Base-by-base conservation (phyloP, 2,888 invertebrate genomes). In the Stictocephala bisonia region DNA sequence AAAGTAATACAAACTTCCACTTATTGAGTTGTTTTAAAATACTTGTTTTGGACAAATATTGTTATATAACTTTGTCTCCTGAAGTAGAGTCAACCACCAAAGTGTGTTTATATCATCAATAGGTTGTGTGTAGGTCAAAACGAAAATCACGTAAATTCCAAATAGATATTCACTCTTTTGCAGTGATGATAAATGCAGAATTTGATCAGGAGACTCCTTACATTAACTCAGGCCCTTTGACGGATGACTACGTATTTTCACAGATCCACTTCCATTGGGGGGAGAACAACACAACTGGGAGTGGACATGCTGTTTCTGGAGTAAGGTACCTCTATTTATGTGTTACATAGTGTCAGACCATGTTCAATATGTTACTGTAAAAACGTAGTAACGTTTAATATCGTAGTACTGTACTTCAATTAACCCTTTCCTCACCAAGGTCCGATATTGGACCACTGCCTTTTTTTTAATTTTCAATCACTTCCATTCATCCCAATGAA, bases 261-360 rank as follows among this genome's bases (percentile, higher is more conserved):
- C 70, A 71, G 29, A 29, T 71, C 9, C 70, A 71, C 58, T 71
- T 71, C 48, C 70, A 71, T 29, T 71, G 70, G 70, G 70, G 70
- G 0, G 58, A 71, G 31, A 56, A 71, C 26, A 22, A 71, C 29
- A 44, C 56, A 15, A 71, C 70, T n/a, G 70, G 70, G 18, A 71
- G 70, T 29, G 70, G 58, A 4, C 70, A 71, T n/a, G 40, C 70
- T 9, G 58, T 71, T 4, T 41, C 56, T 29, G 70, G 70, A 4
- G 11, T 71, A 26, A 71, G 70, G 70, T 71, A 1, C 11, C 35
- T 31, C 11, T 31, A 31, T 6, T 31, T 11, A 9, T 31, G 35
- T 31, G 6, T 31, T 31, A 9, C 6, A 9, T 31, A 50, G 50
- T 9, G 4, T 3, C 44, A 11, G 3, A 15, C 6, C 4, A 3